Conservation (phyloP, 2,888 invertebrate genomes). For the Crioceris asparagi region DNA sequence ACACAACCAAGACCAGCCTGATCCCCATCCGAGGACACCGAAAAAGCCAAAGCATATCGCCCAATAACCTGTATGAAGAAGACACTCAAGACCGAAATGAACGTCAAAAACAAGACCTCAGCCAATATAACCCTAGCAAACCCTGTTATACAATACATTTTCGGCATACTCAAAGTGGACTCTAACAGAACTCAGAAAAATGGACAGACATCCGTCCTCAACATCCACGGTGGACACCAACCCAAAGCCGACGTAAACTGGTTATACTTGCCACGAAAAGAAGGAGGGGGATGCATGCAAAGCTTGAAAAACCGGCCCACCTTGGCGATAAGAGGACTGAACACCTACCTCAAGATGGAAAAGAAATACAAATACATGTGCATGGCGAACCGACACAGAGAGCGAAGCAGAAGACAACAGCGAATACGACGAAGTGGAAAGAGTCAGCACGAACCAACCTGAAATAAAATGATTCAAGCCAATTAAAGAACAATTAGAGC, state of each 20-base stretch:
- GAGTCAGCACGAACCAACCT: neutral
- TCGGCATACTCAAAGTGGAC: slow-evolving; percentile 1
- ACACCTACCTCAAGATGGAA: neutral
- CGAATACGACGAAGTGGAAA: neutral
- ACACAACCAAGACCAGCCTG: too few relatives aligned
- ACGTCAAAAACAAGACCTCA: slow-evolving; percentile 4
- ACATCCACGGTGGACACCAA: too few relatives aligned
- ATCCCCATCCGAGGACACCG: neutral
- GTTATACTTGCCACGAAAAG: neutral
- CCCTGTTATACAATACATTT: slow-evolving; percentile 1
- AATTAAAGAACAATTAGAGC: neutral
- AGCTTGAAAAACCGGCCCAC: too few relatives aligned
- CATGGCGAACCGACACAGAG: neutral
- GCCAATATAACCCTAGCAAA: neutral
- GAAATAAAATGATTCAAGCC: neutral
- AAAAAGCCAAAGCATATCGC: neutral
- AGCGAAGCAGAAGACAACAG: neutral
- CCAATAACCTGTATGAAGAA: too few relatives aligned
- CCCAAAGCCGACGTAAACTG: too few relatives aligned
- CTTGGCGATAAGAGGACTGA: neutral
- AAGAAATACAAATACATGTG: neutral
- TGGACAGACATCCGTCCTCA: too few relatives aligned
- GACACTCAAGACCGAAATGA: too few relatives aligned
- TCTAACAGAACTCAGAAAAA: too few relatives aligned
- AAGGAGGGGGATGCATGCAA: too few relatives aligned